Evolutionary conservation across 2,113 vertebrate species (phyloP), one percentile per base, ranked within the genome.

Genomic region (Junco hyemalis): DNA sequence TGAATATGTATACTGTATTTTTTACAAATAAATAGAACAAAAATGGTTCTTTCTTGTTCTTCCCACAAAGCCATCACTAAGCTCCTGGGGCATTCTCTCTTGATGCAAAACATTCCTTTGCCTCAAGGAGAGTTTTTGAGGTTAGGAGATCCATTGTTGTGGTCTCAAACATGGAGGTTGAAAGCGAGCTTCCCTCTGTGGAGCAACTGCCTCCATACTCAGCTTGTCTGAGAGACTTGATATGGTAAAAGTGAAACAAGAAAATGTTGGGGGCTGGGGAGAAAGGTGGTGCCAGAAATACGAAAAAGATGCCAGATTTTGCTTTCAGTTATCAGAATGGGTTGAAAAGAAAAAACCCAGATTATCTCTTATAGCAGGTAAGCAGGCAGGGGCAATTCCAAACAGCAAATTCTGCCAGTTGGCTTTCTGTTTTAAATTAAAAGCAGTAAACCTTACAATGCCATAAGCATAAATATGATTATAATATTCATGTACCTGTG

Each of bases 41-140:
- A 95, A 96, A 93, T 68, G 42, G 6, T 92, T 92, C 86, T 94
- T 95, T 95, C 60, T 95, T 96, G 65, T 89, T 94, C 88, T 93
- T 95, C 71, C 92, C 95, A 60, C 92, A 96, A 93, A 97, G 84
- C 63, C 87, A 61, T 89, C 72, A 25, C 92, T 92, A 85, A 95
- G 92, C 83, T 96, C 84, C 81, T 3, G 5, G 78, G 91, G 74
- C 91, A 87, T 93, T 90, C 70, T 89, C 35, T 91, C 83, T 73
- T 96, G 92, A 91, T 96, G 91, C 64, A 72, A 96, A 94, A 88
- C 95, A 95, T 96, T 96, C 93, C 86, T 96, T 94, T 95, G 94
- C 83, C 90, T 94, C 66, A 78, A 87, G 86, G 88, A 92, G 66
- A 93, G 66, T 70, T 96, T 95, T 87, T 96, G 92, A 95, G 95